A percentile compares a stretch with the other conserved stretches of the same genome.
Conservation (phyloP, 2,888 invertebrate species). For the Calliphora vomitoria region DNA sequence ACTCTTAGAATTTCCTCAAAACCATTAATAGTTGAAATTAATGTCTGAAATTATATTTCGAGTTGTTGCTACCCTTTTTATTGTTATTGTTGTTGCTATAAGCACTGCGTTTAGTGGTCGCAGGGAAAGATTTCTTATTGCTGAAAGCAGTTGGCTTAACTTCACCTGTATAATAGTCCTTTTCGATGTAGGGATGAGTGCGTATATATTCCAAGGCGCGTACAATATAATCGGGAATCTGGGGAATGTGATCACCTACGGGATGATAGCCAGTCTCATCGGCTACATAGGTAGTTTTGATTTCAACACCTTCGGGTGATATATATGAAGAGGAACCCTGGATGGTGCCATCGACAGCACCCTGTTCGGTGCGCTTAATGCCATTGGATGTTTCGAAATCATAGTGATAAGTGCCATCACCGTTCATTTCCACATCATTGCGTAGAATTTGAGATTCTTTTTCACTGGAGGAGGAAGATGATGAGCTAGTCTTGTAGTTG, state of each 20-base stretch:
- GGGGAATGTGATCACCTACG: slow-evolving; percentile 80
- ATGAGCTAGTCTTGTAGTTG: slow-evolving; percentile 19
- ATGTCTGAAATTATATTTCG: slow-evolving; percentile 55
- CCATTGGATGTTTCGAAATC: slow-evolving; percentile 81
- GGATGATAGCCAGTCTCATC: slow-evolving; percentile 81
- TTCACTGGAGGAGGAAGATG: slow-evolving; percentile 62
- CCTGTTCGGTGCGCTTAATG: slow-evolving; percentile 77
- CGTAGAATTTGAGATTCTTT: slow-evolving; percentile 78
- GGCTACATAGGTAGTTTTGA: slow-evolving; percentile 79
- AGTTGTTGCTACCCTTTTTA: slow-evolving; percentile 36
- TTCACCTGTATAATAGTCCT: slow-evolving; percentile 79
- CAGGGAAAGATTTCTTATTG: slow-evolving; percentile 11
- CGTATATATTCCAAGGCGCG: slow-evolving; percentile 80
- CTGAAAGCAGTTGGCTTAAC: slow-evolving; percentile 74
- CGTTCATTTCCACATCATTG: slow-evolving; percentile 76
- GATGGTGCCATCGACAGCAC: slow-evolving; percentile 77
- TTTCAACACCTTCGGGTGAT: slow-evolving; percentile 79
- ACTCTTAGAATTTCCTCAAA: neutral
- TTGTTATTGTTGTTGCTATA: slow-evolving; percentile 21
- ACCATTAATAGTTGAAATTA: slow-evolving; percentile 20
- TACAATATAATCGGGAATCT: slow-evolving; percentile 80
- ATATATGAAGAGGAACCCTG: slow-evolving; percentile 79
- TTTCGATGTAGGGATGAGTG: slow-evolving; percentile 79
- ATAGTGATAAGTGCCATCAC: slow-evolving; percentile 79
- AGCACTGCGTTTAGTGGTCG: slow-evolving; percentile 19